Conservation (phyloP, 2,797 vertebrate species). For the Microcaecilia unicolor region DNA sequence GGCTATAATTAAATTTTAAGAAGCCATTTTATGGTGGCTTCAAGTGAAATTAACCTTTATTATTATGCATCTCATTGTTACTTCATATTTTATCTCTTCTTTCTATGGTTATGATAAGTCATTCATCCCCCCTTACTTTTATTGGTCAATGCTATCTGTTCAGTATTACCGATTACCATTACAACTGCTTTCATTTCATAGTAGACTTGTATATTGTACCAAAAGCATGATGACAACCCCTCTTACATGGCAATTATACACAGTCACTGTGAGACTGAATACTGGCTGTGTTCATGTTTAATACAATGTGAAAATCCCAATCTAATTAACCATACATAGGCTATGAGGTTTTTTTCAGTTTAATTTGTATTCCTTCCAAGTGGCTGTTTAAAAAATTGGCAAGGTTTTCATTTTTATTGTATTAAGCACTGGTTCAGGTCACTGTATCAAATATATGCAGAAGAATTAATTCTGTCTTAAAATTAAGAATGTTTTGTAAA, state of each 20-base stretch:
- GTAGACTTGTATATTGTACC: slow-evolving; percentile 7
- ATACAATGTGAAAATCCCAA: too few relatives aligned
- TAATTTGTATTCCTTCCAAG: too few relatives aligned
- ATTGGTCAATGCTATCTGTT: slow-evolving; percentile 18
- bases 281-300: background rate
- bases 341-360: too few relatives aligned
- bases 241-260: background rate
- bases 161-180: slow-evolving; percentile 17
- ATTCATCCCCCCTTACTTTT: slow-evolving; percentile 10
- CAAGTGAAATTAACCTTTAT: slow-evolving; percentile 31
- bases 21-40: slow-evolving; percentile 31
- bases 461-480: too few relatives aligned
- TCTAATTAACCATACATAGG: too few relatives aligned
- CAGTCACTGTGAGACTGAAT: background rate
- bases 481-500: too few relatives aligned
- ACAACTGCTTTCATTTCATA: background rate
- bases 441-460: too few relatives aligned
- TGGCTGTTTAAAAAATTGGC: background rate
- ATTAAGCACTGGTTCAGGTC: too few relatives aligned
- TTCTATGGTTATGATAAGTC: slow-evolving; percentile 26
- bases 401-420: too few relatives aligned
- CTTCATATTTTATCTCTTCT: slow-evolving; percentile 23
- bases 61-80: slow-evolving; percentile 24
- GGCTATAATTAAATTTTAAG: slow-evolving; percentile 22
- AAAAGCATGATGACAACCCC: background rate